Conservation (phyloP, 2,888 invertebrate species). For the Monochamus alternatus region DNA sequence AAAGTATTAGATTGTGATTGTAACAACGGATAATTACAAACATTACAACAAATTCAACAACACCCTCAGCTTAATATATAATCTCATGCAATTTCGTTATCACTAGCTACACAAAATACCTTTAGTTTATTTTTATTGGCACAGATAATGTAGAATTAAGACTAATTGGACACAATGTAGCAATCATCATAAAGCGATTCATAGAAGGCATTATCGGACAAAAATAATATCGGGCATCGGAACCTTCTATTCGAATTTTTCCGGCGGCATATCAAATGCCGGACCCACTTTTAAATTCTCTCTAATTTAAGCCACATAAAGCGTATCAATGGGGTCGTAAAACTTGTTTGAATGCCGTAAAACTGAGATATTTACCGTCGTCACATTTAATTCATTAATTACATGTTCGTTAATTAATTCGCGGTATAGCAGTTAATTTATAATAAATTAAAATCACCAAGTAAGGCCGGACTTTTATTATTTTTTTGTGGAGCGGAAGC, state of each 20-base stretch:
- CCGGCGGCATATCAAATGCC: constrained; percentile 12
- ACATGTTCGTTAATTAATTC: constrained; percentile 63
- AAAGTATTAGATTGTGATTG: neutral
- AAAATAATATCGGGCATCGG: neutral
- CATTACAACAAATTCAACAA: neutral
- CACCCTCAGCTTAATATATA: neutral
- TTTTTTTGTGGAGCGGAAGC: neutral
- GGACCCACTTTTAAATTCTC: constrained; percentile 38
- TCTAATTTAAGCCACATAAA: constrained; percentile 54
- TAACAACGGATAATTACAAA: neutral
- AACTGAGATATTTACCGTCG: constrained; percentile 52
- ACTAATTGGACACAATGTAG: neutral
- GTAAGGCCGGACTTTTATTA: constrained; percentile 34
- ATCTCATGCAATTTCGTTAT: neutral
- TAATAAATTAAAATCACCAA: constrained; percentile 51
- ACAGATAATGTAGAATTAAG: constrained; percentile 10
- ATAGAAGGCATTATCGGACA: constrained; percentile 10
- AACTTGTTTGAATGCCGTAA: constrained; percentile 48
- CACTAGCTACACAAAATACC: neutral
- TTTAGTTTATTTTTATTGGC: neutral
- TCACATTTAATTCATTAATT: constrained; percentile 59
- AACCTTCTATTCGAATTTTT: constrained; percentile 3
- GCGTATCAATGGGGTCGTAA: constrained; percentile 51
- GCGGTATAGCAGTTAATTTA: constrained; percentile 61
- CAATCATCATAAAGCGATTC: constrained; percentile 5